Evolutionary conservation across 1,140 invertebrate genomes (phyloP), one percentile per base, ranked within the genome.

Genomic region (Drosophila prosaltans): DNA sequence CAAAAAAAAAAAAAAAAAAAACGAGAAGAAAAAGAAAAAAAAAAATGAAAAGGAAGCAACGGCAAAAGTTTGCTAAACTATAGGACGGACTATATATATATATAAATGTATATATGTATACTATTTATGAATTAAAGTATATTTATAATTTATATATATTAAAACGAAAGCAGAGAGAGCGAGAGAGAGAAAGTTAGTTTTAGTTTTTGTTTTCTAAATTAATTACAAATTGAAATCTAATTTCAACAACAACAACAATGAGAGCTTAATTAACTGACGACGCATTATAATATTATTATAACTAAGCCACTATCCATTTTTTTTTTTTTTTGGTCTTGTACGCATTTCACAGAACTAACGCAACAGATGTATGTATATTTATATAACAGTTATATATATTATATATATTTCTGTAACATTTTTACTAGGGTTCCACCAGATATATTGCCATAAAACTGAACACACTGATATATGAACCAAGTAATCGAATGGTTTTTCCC

Each of bases 31-130:
- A 65, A 48, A 48, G 58, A 72, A 41, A 69, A 58, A 39, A 26
- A 51, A 11, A 71, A 30, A 16, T 16, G 16, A 16, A 16, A 16
- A 3, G 28, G 28, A 30, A 57, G 61, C 65, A 80, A 62, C 30
- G 71, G 78, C 75, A 68, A 76, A 73, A 73, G 75, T 79, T 82
- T 76, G 69, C 55, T 60, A 43, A 61, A 48, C 63, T 65, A 55
- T 32, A 30, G 40, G 59, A 74, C 21, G 28, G 45, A 28, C 54
- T 36, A 59, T 51, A 51, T 67, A 43, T 58, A 65, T 39, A 69
- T 64, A 59, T 58, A 74, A 59, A 43, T 40, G 48, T 64, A 58
- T 40, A 41, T 60, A 39, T 40, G 10, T 40, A 40, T 40, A 43
- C 41, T 43, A 43, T 43, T 43, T n/a, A n/a, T 43, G n/a, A 11